These are phyloP conservation scores for Chouioia cunea DNA, from an alignment of 2,888 invertebrate genomes.

Conservation along the genomic window DNA sequence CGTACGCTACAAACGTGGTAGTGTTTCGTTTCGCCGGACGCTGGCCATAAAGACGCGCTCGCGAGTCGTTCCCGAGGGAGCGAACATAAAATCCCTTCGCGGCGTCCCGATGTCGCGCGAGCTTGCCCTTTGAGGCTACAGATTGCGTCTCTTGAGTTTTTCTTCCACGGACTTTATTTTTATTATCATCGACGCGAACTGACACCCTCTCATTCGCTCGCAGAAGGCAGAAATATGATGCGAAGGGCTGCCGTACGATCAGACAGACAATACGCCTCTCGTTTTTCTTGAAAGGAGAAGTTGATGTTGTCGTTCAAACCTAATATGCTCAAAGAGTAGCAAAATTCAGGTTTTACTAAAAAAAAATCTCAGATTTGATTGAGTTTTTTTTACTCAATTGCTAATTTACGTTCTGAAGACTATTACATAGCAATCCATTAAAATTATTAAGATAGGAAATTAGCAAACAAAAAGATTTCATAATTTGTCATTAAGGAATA, in stretches of 20 bases:
- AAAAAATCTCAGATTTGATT: too few relatives aligned
- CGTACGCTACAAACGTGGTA: too few relatives aligned
- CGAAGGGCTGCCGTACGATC: background rate
- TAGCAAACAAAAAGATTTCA: too few relatives aligned
- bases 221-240: background rate
- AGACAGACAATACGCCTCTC: constrained; percentile 1
- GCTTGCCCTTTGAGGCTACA: constrained; percentile 48
- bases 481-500: too few relatives aligned
- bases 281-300: constrained; percentile 3
- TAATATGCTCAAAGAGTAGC: background rate
- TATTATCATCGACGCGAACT: constrained; percentile 47
- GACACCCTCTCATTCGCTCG: constrained; percentile 21
- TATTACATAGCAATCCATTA: too few relatives aligned
- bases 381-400: too few relatives aligned
- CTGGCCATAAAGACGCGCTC: constrained; percentile 53
- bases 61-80: constrained; percentile 63
- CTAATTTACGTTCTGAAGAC: too few relatives aligned
- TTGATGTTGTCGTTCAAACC: background rate
- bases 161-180: constrained; percentile 50
- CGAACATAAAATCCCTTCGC: constrained; percentile 63
- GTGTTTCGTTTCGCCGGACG: constrained; percentile 62
- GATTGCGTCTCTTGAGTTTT: constrained; percentile 49
- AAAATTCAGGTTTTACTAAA: too few relatives aligned
- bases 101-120: constrained; percentile 40
- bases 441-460: too few relatives aligned